Conservation (phyloP, 2,113 vertebrate genomes). For the Vombatus ursinus region DNA sequence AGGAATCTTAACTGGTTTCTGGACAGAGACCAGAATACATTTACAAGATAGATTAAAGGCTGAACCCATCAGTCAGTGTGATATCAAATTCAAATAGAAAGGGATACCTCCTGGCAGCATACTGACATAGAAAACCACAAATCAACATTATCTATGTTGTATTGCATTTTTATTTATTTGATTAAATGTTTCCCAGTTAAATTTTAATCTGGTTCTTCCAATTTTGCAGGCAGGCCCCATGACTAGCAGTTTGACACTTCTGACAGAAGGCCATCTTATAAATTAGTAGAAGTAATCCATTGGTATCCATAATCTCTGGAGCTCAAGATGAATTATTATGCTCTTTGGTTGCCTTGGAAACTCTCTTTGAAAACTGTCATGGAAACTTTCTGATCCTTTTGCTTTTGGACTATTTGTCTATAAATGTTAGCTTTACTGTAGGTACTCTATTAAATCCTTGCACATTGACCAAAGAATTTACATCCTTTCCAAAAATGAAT, state of each 20-base stretch:
- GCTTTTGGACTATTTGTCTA: background rate
- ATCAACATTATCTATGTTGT: background rate
- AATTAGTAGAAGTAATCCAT: background rate
- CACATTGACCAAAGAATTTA: background rate
- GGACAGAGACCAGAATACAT: background rate
- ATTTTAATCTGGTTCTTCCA: background rate
- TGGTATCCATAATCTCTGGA: background rate
- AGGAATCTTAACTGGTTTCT: background rate
- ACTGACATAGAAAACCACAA: background rate
- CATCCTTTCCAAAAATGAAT: background rate
- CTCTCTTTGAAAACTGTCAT: background rate
- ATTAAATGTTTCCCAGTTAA: background rate
- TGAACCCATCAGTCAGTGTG: background rate
- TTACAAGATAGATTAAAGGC: background rate
- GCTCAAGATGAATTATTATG: slow-evolving; percentile 3
- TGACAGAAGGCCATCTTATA: background rate
- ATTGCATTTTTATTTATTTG: background rate
- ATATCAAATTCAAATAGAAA: background rate
- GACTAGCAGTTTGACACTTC: background rate
- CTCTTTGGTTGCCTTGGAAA: background rate
- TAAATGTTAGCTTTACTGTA: background rate
- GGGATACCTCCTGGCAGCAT: background rate
- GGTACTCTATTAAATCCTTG: background rate
- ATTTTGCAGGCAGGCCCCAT: background rate
- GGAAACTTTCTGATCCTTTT: background rate